phyloP scores from a whole-genome alignment of 2,113 vertebrate genomes.

The Caretta caretta region DNA sequence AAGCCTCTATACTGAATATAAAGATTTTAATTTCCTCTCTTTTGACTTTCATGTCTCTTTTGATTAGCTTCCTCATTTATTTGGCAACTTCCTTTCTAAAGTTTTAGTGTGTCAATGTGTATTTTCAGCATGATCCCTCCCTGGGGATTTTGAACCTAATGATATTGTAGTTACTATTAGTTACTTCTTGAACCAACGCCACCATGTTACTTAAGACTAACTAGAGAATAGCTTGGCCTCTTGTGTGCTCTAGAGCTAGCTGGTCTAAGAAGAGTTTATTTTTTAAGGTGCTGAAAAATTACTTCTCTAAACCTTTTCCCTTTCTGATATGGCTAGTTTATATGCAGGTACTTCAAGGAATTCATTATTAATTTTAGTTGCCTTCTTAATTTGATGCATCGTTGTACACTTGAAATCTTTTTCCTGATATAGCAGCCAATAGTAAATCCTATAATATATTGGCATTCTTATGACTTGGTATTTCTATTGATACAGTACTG shows the following conservation, averaged over 20 bases:
- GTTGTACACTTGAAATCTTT: not conserved
- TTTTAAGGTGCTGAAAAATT: not conserved
- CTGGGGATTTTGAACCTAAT: not conserved
- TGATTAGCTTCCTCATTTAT: not conserved
- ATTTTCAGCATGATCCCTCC: not conserved
- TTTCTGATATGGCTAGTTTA: not conserved
- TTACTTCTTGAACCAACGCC: not conserved
- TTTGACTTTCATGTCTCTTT: not conserved
- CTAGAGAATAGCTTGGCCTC: not conserved
- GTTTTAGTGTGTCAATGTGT: not conserved
- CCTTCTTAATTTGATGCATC: not conserved
- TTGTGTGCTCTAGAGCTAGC: not conserved
- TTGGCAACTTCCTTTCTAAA: not conserved
- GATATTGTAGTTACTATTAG: not conserved
- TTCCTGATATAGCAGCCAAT: not conserved
- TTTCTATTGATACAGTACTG: not conserved
- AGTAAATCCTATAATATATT: not conserved
- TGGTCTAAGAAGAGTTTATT: not conserved
- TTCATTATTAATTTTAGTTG: rapidly evolving
- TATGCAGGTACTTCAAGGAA: not conserved
- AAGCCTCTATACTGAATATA: not conserved
- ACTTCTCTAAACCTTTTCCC: rapidly evolving
- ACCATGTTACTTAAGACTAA: not conserved
- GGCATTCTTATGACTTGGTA: not conserved
- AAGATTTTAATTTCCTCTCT: not conserved